Base-by-base conservation (phyloP, 2,888 invertebrate genomes). In the Spatulosminthurus flaviceps region DNA sequence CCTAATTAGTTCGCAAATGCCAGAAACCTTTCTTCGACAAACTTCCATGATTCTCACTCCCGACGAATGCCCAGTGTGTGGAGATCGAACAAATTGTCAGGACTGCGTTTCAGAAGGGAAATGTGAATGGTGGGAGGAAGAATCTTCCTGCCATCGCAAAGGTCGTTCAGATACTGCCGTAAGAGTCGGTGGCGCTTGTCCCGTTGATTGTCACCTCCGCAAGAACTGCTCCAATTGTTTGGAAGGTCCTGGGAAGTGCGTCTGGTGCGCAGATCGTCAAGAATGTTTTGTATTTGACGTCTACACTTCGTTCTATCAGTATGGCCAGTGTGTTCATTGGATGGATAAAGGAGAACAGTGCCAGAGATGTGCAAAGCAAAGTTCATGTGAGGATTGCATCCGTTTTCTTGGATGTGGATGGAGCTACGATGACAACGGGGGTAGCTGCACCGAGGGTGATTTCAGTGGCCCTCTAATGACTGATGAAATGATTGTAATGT, bases 251-350 rank as follows among this genome's bases (percentile, higher is more conserved):
- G 95, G 95, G 28, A 91, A 95, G 80, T 97, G 97, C 88, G 96
- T 96, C 0, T 97, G 97, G 97, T 97, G 97, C 87, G 95, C 96
- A 87, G 94, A 95, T 28, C 94, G 94, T 0, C 91, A 87, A 82
- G 94, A 95, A 86, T 97, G 97, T 88, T 96, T 97, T 87, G 94
- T 95, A 83, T 97, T 97, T 88, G 94, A 95, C n/a, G 95, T 96
- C 0, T 97, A 97, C 88, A 96, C 96, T 9, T 95, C 95, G 84
- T 94, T 95, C 86, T 96, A 95, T 88, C 95, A 96, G 87, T 96
- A 95, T 88, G 97, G 97, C 0, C 90, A 95, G 86, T 97, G 97
- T 86, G 91, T 95, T 60, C 95, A 95, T 87, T 97, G 97, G 97
- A 91, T 96, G 80, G 97, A 97, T 88, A 93, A 94, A 86, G 64